phyloP scores from a whole-genome alignment of 1,140 invertebrate genomes.

The Zeugodacus cucurbitae region DNA sequence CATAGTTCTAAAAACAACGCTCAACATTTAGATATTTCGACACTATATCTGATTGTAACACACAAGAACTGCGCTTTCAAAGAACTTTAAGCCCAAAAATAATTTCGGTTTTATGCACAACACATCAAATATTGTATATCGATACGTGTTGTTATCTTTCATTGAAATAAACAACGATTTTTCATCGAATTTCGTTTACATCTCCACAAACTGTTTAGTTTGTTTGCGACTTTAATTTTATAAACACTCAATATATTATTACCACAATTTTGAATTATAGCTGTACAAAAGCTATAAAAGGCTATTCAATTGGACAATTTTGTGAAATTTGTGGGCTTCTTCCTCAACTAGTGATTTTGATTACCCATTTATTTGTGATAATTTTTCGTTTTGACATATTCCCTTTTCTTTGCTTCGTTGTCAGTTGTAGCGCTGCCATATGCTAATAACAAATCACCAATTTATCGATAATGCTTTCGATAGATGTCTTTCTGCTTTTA shows the following conservation, averaged over 20 bases:
- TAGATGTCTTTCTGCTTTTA: too few relatives aligned
- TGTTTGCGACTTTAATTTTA: not conserved
- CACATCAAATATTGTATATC: too few relatives aligned
- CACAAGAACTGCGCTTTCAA: too few relatives aligned
- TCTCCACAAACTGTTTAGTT: not conserved
- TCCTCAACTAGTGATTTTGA: not conserved
- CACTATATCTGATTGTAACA: too few relatives aligned
- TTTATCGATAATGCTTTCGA: not conserved
- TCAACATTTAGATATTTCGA: too few relatives aligned
- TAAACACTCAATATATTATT: not conserved
- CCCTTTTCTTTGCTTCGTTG: not conserved
- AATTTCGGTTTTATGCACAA: too few relatives aligned
- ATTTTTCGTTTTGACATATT: conserved; percentile 15
- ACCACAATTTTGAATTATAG: not conserved
- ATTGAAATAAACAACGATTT: too few relatives aligned
- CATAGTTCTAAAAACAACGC: too few relatives aligned
- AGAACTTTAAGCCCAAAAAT: too few relatives aligned
- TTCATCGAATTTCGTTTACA: too few relatives aligned
- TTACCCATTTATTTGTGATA: not conserved
- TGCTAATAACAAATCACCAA: not conserved
- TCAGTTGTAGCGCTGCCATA: not conserved
- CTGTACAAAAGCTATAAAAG: not conserved
- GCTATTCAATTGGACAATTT: not conserved
- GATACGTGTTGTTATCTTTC: too few relatives aligned
- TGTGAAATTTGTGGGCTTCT: not conserved